Percentiles rank a stretch among this genome's conserved stretches.
Conservation (phyloP, 2,797 vertebrate genomes). For the Amniataba percoides region DNA sequence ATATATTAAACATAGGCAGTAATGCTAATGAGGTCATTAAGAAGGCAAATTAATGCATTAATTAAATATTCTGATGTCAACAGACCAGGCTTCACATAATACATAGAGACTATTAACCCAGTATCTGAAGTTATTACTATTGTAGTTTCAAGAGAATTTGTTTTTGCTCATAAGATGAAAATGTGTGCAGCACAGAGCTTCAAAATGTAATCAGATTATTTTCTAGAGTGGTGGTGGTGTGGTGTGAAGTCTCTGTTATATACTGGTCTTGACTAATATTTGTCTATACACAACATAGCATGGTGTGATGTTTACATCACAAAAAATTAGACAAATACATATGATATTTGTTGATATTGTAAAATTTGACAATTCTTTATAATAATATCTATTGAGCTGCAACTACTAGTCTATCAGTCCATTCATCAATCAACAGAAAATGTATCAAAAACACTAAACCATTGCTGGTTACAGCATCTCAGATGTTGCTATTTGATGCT, state of each 20-base stretch:
- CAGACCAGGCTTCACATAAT: slow-evolving; percentile 27
- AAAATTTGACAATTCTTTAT: no score
- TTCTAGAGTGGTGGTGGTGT: background rate
- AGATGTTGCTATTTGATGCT: background rate
- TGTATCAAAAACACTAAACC: background rate
- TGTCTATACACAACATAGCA: background rate
- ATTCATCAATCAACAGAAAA: background rate
- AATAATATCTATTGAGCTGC: background rate
- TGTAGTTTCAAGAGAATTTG: background rate
- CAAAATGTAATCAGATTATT: background rate
- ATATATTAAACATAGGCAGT: slow-evolving; percentile 61
- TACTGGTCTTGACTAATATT: background rate
- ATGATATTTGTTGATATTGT: no score
- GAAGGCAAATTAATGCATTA: slow-evolving; percentile 61
- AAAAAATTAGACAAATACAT: background rate
- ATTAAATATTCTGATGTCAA: slow-evolving; percentile 58
- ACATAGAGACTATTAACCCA: slow-evolving; percentile 2
- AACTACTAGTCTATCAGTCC: background rate
- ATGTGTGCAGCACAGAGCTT: background rate
- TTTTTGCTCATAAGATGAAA: slow-evolving; percentile 16
- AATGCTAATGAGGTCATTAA: slow-evolving; percentile 67
- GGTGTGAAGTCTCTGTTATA: background rate
- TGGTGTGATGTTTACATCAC: background rate
- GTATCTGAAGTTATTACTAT: slow-evolving; percentile 5
- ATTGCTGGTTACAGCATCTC: background rate